Base-by-base conservation (phyloP, 2,113 vertebrate species). In the Clarias gariepinus region DNA sequence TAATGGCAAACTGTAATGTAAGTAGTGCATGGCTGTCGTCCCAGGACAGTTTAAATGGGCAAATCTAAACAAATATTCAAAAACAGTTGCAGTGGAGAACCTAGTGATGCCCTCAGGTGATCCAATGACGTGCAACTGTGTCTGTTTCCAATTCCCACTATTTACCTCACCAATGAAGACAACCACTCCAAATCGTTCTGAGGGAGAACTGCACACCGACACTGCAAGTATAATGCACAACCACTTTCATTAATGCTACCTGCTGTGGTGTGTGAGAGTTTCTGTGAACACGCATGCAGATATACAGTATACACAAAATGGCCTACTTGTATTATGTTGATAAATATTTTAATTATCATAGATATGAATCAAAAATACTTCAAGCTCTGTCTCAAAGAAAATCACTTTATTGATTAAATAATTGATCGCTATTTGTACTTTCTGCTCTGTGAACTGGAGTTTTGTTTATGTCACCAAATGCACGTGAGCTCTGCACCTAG, bases 91-190 rank as follows among this genome's bases (percentile, higher is more conserved):
- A 57, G 25, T 23, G 41, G 53, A 77, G 53, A 6, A 36, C 13
- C 66, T 7, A 16, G 61, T 41, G 19, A 21, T 66, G 47, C 25
- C 73, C 64, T 58, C 63, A 78, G 84, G 84, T 61, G 69, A 86
- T 63, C 28, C 36, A 41, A 12, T 82, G 80, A 91, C 90, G 85
- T 90, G 21, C 41, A 90, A 87, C 89, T 74, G 86, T 55, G 85
- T 93, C 93, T 94, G 94, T 91, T 94, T 93, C 90, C 91, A 94
- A 94, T 95, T 92, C 91, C 18, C 81, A 84, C 87, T 94, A 93
- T 94, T 95, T 93, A 94, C 92, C 91, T 89, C 83, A 87, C 0
- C 15, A 89, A 84, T 87, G 83, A 90, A 91, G 89, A 87, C 87
- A 88, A 87, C 90, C 92, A 91, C 90, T 91, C 89, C 90, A 86